Conservation (phyloP, 2,888 invertebrate genomes). For the Stenotaenia linearis region DNA sequence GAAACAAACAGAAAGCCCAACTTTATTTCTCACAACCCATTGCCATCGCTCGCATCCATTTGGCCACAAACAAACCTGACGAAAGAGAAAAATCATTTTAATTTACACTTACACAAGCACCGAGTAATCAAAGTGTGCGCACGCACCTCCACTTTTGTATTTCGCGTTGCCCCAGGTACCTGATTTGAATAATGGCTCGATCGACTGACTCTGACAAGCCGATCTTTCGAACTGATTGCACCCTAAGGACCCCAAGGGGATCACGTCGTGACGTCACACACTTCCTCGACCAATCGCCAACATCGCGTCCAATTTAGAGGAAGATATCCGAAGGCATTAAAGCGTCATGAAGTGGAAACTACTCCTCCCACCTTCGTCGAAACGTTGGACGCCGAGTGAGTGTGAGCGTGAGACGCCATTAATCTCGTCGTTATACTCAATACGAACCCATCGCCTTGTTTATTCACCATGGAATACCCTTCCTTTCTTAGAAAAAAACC, state of each 20-base stretch:
- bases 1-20: neutral
- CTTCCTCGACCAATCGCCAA: neutral
- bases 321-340: conserved; percentile 5
- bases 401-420: neutral
- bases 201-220: neutral
- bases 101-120: neutral
- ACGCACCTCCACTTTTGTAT: neutral
- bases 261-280: neutral
- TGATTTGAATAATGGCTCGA: neutral
- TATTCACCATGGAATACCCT: neutral
- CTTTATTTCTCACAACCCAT: neutral
- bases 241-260: neutral
- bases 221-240: conserved; percentile 4
- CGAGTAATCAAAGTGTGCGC: neutral
- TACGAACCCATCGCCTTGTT: neutral
- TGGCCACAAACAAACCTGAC: neutral
- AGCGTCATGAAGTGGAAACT: conserved; percentile 9
- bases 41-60: neutral
- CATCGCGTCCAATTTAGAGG: neutral
- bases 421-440: neutral
- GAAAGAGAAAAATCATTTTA: neutral
- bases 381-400: neutral
- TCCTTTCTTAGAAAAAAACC: neutral
- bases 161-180: neutral
- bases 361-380: conserved; percentile 5